Evolutionary conservation across 2,888 invertebrate species (phyloP), one percentile per base, ranked within the genome.

Genomic region (Trilocha varians): DNA sequence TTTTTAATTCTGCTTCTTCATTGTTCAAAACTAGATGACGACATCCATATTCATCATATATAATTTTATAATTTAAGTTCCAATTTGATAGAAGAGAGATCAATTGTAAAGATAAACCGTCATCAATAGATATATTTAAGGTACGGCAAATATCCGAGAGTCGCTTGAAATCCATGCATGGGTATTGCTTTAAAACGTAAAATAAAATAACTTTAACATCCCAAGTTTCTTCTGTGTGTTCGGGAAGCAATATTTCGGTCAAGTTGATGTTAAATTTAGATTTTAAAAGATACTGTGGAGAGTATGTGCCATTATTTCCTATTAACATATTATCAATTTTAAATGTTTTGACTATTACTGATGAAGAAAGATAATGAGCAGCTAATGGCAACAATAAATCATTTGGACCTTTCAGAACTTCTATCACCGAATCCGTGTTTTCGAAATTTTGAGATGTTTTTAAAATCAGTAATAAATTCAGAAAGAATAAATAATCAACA

Each of bases 201-300:
- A 82, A 82, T n/a, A 85, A 53, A 42, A 84, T 62, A 18, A 82
- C 72, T 65, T 84, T 83, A 0, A 71, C 75, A 64, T 85, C 82
- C 82, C 80, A 83, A 14, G 84, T 84, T 62, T 82, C 80, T 62
- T 84, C 85, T 32, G 69, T 74, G 47, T 65, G 71, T 54, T 82
- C 83, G n/a, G 80, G 74, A 37, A 83, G 58, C 41, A 75, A 67
- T 44, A 85, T 66, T 48, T 84, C 82, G 14, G 74, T 64, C 43
- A 84, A 63, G 58, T 79, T 76, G 13, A 85, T 78, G 52, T 80
- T 78, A 49, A 80, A 85, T 59, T 80, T 84, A 2, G 66, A 61
- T 57, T 80, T 80, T 5, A 85, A 61, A 38, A 79, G 62, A 45
- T 78, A 70, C 45, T 78, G 77, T 34, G 84, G 83, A 36, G 80